Evolutionary conservation across 2,797 vertebrate genomes (phyloP).

Genomic region (Toxotes lorentzi): DNA sequence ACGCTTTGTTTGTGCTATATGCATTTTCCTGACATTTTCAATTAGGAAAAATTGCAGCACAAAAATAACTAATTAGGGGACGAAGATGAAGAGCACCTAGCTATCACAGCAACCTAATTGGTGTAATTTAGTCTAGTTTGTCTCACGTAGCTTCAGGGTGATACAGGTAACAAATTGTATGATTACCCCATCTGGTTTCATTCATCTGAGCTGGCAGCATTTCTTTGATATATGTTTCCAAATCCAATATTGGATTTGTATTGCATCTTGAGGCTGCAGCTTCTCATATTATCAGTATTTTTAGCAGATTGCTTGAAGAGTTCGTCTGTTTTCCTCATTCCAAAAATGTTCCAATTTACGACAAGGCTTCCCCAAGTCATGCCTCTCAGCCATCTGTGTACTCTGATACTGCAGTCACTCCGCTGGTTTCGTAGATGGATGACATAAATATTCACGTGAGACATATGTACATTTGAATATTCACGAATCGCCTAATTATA

Average conservation of each 20-base stretch:
- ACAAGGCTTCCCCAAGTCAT: constrained; percentile 37
- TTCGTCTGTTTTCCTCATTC: constrained; percentile 26
- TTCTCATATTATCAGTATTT: constrained; percentile 17
- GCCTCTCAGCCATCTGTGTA: constrained; percentile 58
- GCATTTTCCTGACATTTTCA: constrained; percentile 78
- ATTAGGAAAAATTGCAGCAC: constrained; percentile 77
- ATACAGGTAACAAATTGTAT: constrained; percentile 74
- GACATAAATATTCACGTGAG: constrained; percentile 65
- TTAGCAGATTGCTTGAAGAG: constrained; percentile 11
- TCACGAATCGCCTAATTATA: constrained; percentile 48
- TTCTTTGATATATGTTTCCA: constrained; percentile 27
- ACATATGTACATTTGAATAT: constrained; percentile 68
- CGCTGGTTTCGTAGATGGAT: constrained; percentile 33
- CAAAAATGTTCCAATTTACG: constrained; percentile 49
- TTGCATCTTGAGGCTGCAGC: constrained; percentile 21
- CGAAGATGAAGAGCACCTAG: constrained; percentile 61
- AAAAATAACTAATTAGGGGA: constrained; percentile 78
- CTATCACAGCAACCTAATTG: constrained; percentile 71
- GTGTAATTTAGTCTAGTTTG: constrained; percentile 76
- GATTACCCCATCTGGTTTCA: constrained; percentile 64
- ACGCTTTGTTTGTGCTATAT: constrained; percentile 76
- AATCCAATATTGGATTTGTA: neutral
- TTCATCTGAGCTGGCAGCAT: constrained; percentile 29
- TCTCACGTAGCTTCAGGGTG: constrained; percentile 56
- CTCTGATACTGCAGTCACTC: constrained; percentile 40